Base-by-base conservation (phyloP, 2,113 vertebrate species). In the Phycodurus eques region DNA sequence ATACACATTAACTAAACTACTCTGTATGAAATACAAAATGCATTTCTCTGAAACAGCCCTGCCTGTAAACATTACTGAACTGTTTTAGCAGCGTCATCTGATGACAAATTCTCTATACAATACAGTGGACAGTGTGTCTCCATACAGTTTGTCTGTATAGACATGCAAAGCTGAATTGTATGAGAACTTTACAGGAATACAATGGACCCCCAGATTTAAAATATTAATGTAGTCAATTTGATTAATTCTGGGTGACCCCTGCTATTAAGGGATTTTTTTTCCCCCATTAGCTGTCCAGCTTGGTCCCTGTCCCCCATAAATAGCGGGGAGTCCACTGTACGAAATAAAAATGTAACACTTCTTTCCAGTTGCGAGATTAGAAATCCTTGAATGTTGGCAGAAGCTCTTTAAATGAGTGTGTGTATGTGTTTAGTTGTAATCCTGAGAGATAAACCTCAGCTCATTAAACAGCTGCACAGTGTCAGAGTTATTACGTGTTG, bases 381-480 rank as follows among this genome's bases (percentile, higher is more conserved):
- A 61, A 61, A 35, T 31, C 44, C 44, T 66, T 31, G 27, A 47
- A 27, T 66, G 22, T 66, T 47, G 43, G 64, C 22, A 15, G 11
- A 66, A 66, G 63, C 43, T 22, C 43, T 47, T 47, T 14, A 9
- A 46, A 46, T 27, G 20, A 61, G 59, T 46, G 43, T 47, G 44
- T 19, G 59, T 17, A 31, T 61, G 59, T 47, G 22, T 47, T 14
- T 6, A 14, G 64, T 46, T 31, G 64, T 47, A 66, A 66, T 47
- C 44, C 44, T 66, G 12, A 66, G 31, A 47, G 44, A 66, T 47
- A 66, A 66, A 43, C n/a, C 63, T 8, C 43, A 46, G 43, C 43
- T 66, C 13, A 66, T 47, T 46, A 66, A 47, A 82, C 87, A 89
- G 86, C 85, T 90, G 89, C 67, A 81, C 54, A 80, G 76, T 61